Base-by-base conservation (phyloP, 2,888 invertebrate genomes). In the Drosophila subsilvestris region DNA sequence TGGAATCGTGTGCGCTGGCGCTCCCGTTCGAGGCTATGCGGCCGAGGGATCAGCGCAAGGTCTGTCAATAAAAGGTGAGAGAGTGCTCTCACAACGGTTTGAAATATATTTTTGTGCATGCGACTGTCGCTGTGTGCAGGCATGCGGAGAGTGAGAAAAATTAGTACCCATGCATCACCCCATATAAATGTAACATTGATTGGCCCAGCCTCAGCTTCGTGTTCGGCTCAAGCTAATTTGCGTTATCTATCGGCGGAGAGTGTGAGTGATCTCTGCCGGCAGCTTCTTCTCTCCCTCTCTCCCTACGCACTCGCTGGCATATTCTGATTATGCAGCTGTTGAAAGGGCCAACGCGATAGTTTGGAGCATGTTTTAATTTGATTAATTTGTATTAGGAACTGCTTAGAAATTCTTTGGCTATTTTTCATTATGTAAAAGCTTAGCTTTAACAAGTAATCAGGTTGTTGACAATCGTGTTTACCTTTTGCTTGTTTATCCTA, bases 41-140 rank as follows among this genome's bases (percentile, higher is more conserved):
- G 63, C 53, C 49, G 43, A 43, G 42, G 51, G 65, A 65, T 80
- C 79, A 68, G 45, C 56, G 9, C 27, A 27, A 27, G 27, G 37
- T n/a, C 14, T n/a, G 37, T 37, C 2, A n/a, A n/a, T 6, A 7
- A 37, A 37, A 37, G 37, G 37, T 37, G n/a, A 1, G 37, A n/a
- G 6, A 6, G 14, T n/a, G 37, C 14, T 32, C 32, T 32, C 32
- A 0, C 12, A 14, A 37, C 6, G 27, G 27, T 2, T 2, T 27
- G 9, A 1, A 27, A 27, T 27, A 27, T 9, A 9, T 9, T 9
- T 27, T 27, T 9, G 27, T 9, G 27, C 27, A 9, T 27, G 27
- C 9, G 9, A 27, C 27, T 25, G 25, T 25, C 25, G 25, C 25
- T 25, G 0, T 4, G 25, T 27, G 27, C 27, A 27, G 27, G 9